These are phyloP conservation scores for Threskiornis aethiopicus DNA, from an alignment of 2,797 vertebrate species.

Conservation along the genomic window DNA sequence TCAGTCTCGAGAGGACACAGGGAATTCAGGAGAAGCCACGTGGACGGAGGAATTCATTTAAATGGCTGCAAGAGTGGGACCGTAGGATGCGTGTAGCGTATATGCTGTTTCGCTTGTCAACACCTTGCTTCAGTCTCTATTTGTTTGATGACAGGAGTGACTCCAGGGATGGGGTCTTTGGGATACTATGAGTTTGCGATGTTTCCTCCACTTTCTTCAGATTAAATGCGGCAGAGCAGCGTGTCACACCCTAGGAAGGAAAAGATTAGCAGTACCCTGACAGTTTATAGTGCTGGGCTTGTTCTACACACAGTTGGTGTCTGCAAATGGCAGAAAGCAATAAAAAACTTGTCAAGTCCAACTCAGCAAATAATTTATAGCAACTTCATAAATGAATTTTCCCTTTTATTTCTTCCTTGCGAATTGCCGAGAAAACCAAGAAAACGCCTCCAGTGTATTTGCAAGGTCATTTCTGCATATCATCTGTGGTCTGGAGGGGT, in stretches of 20 bases:
- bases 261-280: not conserved
- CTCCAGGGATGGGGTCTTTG: not conserved
- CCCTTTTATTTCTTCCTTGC: not conserved
- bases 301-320: not conserved
- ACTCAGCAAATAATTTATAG: slow-evolving; percentile 3
- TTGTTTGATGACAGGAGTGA: not conserved
- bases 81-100: not conserved
- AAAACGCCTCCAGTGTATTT: not conserved
- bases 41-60: not conserved
- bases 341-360: slow-evolving; percentile 28
- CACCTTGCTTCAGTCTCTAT: not conserved
- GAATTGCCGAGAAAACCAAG: not conserved
- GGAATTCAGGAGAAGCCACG: not conserved
- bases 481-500: not conserved
- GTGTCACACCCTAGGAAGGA: not conserved
- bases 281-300: not conserved
- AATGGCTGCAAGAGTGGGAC: not conserved
- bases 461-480: not conserved
- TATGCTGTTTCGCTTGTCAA: not conserved
- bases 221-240: not conserved
- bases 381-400: not conserved
- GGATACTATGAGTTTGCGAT: not conserved
- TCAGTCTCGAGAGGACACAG: not conserved
- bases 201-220: not conserved
- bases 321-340: slow-evolving; percentile 37